Evolutionary conservation across 2,888 invertebrate genomes (phyloP).

Genomic region (Encarsia formosa): DNA sequence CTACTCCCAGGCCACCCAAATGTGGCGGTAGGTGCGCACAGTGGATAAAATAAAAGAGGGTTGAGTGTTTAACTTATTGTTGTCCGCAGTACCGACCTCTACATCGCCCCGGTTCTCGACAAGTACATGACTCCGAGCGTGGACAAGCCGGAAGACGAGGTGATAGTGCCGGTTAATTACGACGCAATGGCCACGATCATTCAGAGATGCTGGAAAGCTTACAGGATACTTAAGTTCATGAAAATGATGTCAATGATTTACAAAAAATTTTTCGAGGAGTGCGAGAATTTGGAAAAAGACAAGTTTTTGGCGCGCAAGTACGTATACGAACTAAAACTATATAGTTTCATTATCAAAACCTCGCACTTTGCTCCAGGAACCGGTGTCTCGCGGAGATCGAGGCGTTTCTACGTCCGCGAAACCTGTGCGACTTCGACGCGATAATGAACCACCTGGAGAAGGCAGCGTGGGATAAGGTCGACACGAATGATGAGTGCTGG

Average conservation of each 20-base stretch:
- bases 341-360: background rate
- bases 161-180: constrained; percentile 48
- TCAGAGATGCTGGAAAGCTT: constrained; percentile 63
- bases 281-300: constrained; percentile 54
- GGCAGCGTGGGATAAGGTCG: background rate
- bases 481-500: background rate
- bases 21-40: constrained; percentile 48
- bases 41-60: background rate
- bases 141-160: constrained; percentile 66
- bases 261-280: constrained; percentile 54
- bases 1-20: constrained; percentile 62
- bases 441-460: constrained; percentile 6
- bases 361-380: background rate
- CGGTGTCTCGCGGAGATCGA: constrained; percentile 3
- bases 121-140: constrained; percentile 58
- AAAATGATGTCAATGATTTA: constrained; percentile 55
- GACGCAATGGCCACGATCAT: constrained; percentile 50
- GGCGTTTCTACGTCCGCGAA: constrained; percentile 8
- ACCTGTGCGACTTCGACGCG: constrained; percentile 10
- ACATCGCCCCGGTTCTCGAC: constrained; percentile 63
- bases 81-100: constrained; percentile 49
- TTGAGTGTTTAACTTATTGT: background rate
- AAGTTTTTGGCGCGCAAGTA: constrained; percentile 10
- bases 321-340: too few relatives aligned
- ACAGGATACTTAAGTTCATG: constrained; percentile 56